Base-by-base conservation (phyloP, 30 jellyfish, hydroid and myxozoan species). In the Pelagia noctiluca region DNA sequence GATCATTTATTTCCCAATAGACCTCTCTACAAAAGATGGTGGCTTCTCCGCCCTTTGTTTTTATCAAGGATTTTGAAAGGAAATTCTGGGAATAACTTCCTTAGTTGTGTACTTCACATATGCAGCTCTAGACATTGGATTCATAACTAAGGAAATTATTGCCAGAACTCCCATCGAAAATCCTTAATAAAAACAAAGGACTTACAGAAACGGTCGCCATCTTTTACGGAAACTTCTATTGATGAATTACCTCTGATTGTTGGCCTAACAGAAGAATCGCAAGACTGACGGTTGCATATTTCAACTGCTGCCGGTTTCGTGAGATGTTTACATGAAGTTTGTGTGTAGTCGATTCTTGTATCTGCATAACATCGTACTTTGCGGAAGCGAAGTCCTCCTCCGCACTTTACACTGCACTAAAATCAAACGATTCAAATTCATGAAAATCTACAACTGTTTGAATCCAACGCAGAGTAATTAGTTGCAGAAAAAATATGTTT, bases 331-430 rank as follows among this genome's bases (percentile, higher is more conserved):
- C 97, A 88, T 0, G 93, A 78, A 24, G 33, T 63, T 63, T 92
- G 92, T 8, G 97, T 26, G 66, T 87, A 82, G 54, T 93, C 98
- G 23, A 86, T 74, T 19, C 88, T 65, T 18, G 96, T 13, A 88
- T 93, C 98, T 37, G 96, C 98, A 66, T 93, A 93, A 60, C 98
- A 93, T 36, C 94, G 97, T 28, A 93, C 96, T 26, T 53, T 78
- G 2, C 98, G 91, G 67, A 76, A 34, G 54, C 93, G 96, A 24
- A 86, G 74, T 30, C 98, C 98, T 0, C 80, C 73, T 21, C 95
- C 95, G 68, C 98, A 93, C 21, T 90, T 26, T 2, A 87, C 93
- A 34, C 96, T 80, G 86, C 98, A 93, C 98, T 92, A 78, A 16
- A 79, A 78, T n/a, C n/a, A n/a, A n/a, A n/a, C n/a, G n/a, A n/a